Evolutionary conservation across 2,113 vertebrate species (phyloP), one percentile per base, ranked within the genome.

Genomic region (Probosciger aterrimus): DNA sequence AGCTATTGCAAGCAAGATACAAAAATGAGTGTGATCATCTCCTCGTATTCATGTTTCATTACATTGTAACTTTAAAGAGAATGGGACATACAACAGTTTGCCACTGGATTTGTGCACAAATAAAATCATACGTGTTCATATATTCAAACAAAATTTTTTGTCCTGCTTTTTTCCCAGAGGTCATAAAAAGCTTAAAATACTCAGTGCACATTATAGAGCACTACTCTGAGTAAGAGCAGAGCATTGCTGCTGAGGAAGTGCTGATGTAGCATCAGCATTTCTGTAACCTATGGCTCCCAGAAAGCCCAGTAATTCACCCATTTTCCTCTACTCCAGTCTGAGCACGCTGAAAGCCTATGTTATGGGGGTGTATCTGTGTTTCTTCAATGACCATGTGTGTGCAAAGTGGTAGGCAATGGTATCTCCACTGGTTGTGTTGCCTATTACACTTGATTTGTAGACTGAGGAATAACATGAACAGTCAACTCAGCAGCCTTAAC

Each of bases 191-290:
- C 28, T 5, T 46, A 31, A 77, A 2, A 23, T 10, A 67, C 8
- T 47, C 7, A 0, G 31, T 43, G 39, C 8, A 5, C 0, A 0
- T 23, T 18, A 35, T 0, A 0, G 31, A 52, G 24, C 47, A 10
- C 37, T 55, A 2, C 24, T 84, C 37, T 0, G 0, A 33, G 12
- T 7, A 16, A 74, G 22, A 77, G 59, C 82, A 39, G 15, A 52
- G 23, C 18, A 78, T 35, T 57, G 13, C 44, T 79, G 14, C 27
- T 39, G n/a, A 68, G n/a, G 33, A 53, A 87, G 14, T 10, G 30
- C 33, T 64, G 62, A 22, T 39, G 41, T 7, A 62, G 27, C 39
- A 53, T 41, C 49, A 80, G 60, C 23, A 43, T 44, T 81, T 86
- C 81, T 80, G 41, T 73, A 82, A 57, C 20, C 57, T 82, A 0